phyloP scores from a whole-genome alignment of 2,113 vertebrate genomes.

The Rostratula benghalensis region DNA sequence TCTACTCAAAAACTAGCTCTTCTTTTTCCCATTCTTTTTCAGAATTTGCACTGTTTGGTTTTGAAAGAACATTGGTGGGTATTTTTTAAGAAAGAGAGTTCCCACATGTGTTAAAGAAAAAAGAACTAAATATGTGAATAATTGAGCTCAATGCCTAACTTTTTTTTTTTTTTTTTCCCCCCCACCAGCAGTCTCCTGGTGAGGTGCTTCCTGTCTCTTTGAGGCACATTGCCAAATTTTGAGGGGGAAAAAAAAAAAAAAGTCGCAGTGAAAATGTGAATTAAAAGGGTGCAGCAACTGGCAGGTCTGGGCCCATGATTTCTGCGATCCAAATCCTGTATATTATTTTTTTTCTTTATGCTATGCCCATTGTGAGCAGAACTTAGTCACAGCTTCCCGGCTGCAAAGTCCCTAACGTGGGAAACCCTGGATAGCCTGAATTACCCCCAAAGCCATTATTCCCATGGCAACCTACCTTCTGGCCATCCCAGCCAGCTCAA shows the following conservation, averaged over 20 bases:
- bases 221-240: not conserved
- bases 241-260: not conserved
- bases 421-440: conserved; percentile 2
- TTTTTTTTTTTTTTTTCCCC: not conserved
- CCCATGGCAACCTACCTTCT: not conserved
- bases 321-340: not conserved
- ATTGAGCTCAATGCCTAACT: not conserved
- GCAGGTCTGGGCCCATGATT: not conserved
- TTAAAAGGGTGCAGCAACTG: not conserved
- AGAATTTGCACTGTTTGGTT: not conserved
- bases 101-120: not conserved
- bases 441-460: not conserved
- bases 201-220: not conserved
- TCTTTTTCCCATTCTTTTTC: not conserved
- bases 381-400: not conserved
- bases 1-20: not conserved
- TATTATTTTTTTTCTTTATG: not conserved
- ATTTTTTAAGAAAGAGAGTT: not conserved
- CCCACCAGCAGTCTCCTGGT: not conserved
- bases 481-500: not conserved
- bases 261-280: not conserved
- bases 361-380: not conserved
- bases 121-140: not conserved
- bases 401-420: not conserved
- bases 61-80: not conserved